These are phyloP conservation scores for Cryptus viduatorius DNA, from an alignment of 2,888 invertebrate species.

Conservation along the genomic window DNA sequence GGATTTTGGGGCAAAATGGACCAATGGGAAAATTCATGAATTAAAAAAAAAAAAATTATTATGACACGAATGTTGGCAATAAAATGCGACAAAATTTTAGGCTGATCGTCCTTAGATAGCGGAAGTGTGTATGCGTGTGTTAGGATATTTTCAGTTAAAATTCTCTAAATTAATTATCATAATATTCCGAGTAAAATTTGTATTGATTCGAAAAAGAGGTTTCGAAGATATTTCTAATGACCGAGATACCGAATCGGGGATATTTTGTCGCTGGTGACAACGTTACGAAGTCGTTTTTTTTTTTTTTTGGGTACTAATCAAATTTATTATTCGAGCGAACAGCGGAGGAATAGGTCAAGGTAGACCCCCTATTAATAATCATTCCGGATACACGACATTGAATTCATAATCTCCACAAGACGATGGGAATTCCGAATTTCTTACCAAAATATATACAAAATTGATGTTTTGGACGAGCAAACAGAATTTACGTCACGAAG, in stretches of 20 bases:
- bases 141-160: too few species aligned
- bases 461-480: neutral
- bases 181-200: too few species aligned
- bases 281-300: neutral
- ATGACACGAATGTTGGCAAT: too few species aligned
- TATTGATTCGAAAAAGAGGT: neutral
- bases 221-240: neutral
- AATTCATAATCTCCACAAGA: conserved; percentile 5
- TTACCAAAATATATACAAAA: neutral
- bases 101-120: too few species aligned
- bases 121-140: too few species aligned
- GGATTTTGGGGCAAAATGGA: too few species aligned
- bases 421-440: conserved; percentile 32
- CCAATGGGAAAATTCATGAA: too few species aligned
- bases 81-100: too few species aligned
- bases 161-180: too few species aligned
- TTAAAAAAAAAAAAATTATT: too few species aligned
- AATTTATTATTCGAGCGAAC: neutral
- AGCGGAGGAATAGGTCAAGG: neutral
- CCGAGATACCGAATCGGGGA: too few species aligned
- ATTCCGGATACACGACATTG: conserved; percentile 20
- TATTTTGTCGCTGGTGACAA: neutral
- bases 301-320: neutral
- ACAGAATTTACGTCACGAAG: neutral
- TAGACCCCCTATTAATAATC: neutral